Evolutionary conservation across 2,888 invertebrate genomes (phyloP).

Genomic region (Eumacrocentrus americanus): DNA sequence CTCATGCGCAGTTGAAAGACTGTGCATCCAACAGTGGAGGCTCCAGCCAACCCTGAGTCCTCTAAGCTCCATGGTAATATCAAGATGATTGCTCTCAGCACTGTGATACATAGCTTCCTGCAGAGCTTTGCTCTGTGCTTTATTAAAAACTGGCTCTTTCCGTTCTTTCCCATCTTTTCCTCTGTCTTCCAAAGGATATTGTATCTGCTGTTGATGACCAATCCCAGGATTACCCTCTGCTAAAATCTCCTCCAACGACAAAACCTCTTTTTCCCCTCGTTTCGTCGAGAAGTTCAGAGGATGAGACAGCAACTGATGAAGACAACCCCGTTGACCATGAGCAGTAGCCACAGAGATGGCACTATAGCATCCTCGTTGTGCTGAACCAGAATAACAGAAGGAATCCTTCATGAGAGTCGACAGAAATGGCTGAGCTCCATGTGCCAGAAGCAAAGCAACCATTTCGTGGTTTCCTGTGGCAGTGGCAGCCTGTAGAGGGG

Average conservation of each 20-base stretch:
- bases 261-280: slow-evolving; percentile 71
- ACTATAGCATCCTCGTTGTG: slow-evolving; percentile 86
- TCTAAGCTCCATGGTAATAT: slow-evolving; percentile 86
- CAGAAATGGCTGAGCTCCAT: slow-evolving; percentile 87
- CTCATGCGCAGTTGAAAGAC: slow-evolving; percentile 85
- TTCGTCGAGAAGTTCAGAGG: slow-evolving; percentile 68
- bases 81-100: slow-evolving; percentile 90
- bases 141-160: slow-evolving; percentile 67
- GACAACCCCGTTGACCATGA: slow-evolving; percentile 80
- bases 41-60: slow-evolving; percentile 90
- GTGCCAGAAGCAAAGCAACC: slow-evolving; percentile 78
- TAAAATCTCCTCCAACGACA: slow-evolving; percentile 87
- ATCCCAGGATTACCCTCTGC: slow-evolving; percentile 74
- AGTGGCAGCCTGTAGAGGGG: slow-evolving; percentile 86
- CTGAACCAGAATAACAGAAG: slow-evolving; percentile 83
- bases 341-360: slow-evolving; percentile 89
- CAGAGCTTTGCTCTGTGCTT: slow-evolving; percentile 81
- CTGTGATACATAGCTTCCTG: slow-evolving; percentile 96
- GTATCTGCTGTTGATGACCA: slow-evolving; percentile 43
- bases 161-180: slow-evolving; percentile 52
- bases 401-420: slow-evolving; percentile 84
- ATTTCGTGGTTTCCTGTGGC: slow-evolving; percentile 82
- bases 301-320: slow-evolving; percentile 80
- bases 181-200: slow-evolving; percentile 58
- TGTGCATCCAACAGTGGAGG: slow-evolving; percentile 90